phyloP scores from a whole-genome alignment of 2,888 invertebrate genomes.

The Eristalis tenax region DNA sequence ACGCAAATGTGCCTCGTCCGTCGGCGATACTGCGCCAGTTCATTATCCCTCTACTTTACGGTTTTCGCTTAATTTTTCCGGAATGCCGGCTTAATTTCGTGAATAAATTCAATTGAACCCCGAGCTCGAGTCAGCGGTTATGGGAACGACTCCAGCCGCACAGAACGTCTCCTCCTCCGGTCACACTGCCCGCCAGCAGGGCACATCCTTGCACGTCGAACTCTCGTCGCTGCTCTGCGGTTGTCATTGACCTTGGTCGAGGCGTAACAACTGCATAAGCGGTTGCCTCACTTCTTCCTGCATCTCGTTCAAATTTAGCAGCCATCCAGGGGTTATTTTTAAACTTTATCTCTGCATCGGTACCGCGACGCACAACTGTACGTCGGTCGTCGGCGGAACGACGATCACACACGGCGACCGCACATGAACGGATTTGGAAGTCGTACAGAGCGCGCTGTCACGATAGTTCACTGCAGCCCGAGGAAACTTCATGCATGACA shows the following conservation, averaged over 20 bases:
- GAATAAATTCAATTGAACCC: constrained; percentile 30
- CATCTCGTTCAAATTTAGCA: neutral
- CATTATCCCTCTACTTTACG: neutral
- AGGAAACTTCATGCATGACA: neutral
- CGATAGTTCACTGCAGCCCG: neutral
- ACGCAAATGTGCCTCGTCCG: neutral
- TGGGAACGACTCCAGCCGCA: neutral
- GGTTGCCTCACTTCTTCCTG: neutral
- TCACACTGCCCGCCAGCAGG: neutral
- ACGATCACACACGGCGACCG: neutral
- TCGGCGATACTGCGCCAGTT: neutral
- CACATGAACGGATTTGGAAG: neutral
- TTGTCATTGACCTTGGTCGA: constrained; percentile 47
- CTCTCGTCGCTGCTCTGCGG: neutral
- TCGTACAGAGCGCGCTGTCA: too few relatives aligned
- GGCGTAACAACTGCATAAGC: constrained; percentile 15
- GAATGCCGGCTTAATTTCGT: constrained; percentile 17
- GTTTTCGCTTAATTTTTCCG: constrained; percentile 9
- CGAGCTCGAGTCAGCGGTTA: neutral
- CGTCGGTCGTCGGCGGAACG: neutral
- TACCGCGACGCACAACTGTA: neutral
- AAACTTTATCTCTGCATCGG: neutral
- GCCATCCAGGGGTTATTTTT: neutral
- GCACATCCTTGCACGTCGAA: neutral
- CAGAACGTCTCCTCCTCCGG: neutral